Evolutionary conservation across 2,888 invertebrate species (phyloP), one percentile per base, ranked within the genome.

Genomic region (Rhingia rostrata): DNA sequence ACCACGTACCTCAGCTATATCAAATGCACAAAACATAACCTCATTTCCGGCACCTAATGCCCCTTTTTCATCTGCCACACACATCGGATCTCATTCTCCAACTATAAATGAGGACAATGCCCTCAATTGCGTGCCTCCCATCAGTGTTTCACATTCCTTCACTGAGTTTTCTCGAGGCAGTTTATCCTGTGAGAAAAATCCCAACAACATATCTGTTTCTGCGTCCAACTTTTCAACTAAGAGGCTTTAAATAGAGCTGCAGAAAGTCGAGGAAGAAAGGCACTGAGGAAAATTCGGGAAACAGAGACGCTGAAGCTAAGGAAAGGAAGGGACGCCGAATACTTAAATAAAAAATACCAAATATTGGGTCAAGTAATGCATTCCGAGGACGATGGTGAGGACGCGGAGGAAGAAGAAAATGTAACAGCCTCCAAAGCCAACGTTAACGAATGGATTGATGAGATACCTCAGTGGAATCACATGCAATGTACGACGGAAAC

Each of bases 251-350:
- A 74, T 74, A 2, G 58, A 74, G n/a, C 7, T 66, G 14, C 64
- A 66, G 35, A 74, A 61, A 10, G 47, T 73, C 2, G 72, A 73
- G 37, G 54, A 73, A 37, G 53, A 73, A 45, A 32, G 9, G 10
- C 51, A 45, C 14, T 63, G 37, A 73, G 54, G 10, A 54, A 73
- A 39, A 63, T 14, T 4, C 54, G 51, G 10, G 61, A 72, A n/a
- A 61, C 43, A 4, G 53, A 72, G 9, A 43, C 53, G 2, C 51
- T 61, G 4, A 22, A 12, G 32, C 30, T 53, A 6, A 10, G 56
- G n/a, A 22, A 35, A 37, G 33, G 12, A 9, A 43, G 35, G 37
- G 63, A 45, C 1, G 45, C 54, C 1, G 53, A 54, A 33, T 70
- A 70, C 32, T 4, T 70, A 22, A 14, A 4, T n/a, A 70, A 58